phyloP scores from a whole-genome alignment of 2,113 vertebrate species.

The Fukomys damarensis region DNA sequence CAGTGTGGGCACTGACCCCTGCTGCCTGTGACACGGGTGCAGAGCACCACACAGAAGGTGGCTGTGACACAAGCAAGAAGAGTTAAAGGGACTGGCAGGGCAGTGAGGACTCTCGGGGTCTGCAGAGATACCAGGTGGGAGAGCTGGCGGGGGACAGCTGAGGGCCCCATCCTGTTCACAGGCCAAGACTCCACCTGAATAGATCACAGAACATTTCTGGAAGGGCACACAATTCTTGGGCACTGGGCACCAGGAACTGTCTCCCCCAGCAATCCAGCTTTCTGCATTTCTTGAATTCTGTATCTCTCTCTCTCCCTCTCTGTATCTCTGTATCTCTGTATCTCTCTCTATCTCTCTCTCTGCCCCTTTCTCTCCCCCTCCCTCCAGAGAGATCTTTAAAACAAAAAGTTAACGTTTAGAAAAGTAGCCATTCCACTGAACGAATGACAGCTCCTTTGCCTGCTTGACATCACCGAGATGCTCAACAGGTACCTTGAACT shows the following conservation, averaged over 20 bases:
- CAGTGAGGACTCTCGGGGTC: background rate
- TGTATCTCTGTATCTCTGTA: no score
- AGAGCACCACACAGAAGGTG: background rate
- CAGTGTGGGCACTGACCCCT: background rate
- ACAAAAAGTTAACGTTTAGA: background rate
- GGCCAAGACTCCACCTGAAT: background rate
- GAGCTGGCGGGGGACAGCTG: background rate
- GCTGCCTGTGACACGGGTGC: background rate
- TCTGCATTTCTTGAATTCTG: background rate
- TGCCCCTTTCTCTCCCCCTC: accelerated
- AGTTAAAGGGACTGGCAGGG: background rate
- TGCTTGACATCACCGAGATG: background rate
- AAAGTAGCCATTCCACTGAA: background rate
- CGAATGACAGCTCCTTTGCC: no score
- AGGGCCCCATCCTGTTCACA: accelerated
- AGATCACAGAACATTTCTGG: background rate
- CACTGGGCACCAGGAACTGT: background rate
- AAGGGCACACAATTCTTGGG: accelerated
- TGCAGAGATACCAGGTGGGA: accelerated
- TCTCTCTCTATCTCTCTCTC: no score
- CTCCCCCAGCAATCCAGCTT: background rate
- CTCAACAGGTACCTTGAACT: background rate
- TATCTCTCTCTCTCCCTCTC: no score
- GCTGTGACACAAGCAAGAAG: no score
- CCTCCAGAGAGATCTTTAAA: background rate